Base-by-base conservation (phyloP, 2,888 invertebrate genomes). In the Drosophila anomelani region DNA sequence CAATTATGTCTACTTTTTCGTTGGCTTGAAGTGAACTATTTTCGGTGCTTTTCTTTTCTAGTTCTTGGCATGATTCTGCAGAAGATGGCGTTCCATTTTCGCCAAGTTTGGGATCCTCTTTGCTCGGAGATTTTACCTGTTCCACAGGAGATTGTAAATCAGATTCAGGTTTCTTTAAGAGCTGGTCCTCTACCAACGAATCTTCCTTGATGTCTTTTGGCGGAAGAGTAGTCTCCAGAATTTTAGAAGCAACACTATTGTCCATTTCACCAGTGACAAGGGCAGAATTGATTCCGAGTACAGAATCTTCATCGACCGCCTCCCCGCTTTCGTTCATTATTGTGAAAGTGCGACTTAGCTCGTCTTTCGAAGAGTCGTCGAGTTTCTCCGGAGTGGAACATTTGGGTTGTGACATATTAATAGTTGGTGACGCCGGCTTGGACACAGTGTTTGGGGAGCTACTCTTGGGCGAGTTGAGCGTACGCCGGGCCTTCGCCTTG, bases 271-370 rank as follows among this genome's bases (percentile, higher is more conserved):
- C 60, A 9, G 58, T 46, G n/a, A 59, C 36, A 0, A 67, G 15
- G 9, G 43, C 60, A 39, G 67, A 8, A 1, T 68, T 4, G 8
- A 34, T 39, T 12, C 61, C 62, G 2, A 69, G 23, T 36, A 41
- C 23, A 12, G 67, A 23, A 29, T 17, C 38, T 8, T 46, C 15
- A 13, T 20, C 39, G 10, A 20, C 20, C 17, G 43, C n/a, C 2
- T 59, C 20, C 1, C 15, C 44, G 20, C 26, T 51, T 0, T 36
- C 74, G 57, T 79, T 81, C 46, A 80, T 79, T 3, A 90, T 56
- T 5, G 76, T 80, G 51, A 86, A 90, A 0, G 91, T 91, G 20
- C 75, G 81, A 68, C 85, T 91, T 2, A 89, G 64, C 38, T 86
- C 82, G 29, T 70, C 55, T 8, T 34, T 17, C 13, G 51, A 58